phyloP scores from a whole-genome alignment of 1,140 invertebrate species.

The Onthophagus taurus region DNA sequence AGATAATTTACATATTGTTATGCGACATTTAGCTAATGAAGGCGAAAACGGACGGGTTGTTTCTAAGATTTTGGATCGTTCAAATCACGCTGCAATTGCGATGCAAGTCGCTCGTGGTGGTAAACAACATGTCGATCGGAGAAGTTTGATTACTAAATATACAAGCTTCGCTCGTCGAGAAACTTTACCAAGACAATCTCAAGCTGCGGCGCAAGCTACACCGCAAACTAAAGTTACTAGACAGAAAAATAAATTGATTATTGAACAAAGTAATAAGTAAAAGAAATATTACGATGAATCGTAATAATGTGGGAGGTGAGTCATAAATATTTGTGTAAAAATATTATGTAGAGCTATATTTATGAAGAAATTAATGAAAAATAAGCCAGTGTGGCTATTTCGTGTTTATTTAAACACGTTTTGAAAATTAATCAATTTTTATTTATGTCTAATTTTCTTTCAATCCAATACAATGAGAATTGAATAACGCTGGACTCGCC shows the following conservation, averaged over 20 bases:
- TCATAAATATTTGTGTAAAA: no score
- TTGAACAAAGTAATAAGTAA: constrained; percentile 47
- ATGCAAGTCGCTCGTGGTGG: constrained; percentile 24
- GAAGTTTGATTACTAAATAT: constrained; percentile 31
- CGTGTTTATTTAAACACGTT: no score
- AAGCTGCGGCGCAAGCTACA: constrained; percentile 43
- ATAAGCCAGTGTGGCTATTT: no score
- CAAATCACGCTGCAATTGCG: constrained; percentile 25
- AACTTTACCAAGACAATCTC: constrained; percentile 45
- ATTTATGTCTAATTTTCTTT: no score
- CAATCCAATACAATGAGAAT: no score
- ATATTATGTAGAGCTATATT: no score
- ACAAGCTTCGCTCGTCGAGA: constrained; percentile 34
- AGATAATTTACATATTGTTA: constrained; percentile 49
- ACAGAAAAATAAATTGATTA: constrained; percentile 66
- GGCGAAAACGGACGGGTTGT: constrained; percentile 19
- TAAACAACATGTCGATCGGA: constrained; percentile 28
- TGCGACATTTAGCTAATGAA: constrained; percentile 43
- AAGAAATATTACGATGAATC: no score
- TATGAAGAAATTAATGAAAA: no score
- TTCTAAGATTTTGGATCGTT: constrained; percentile 20
- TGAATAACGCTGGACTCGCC: no score
- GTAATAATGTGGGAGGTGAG: no score
- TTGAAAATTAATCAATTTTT: no score
- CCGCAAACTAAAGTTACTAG: constrained; percentile 63